A percentile compares a stretch with the other conserved stretches of the same genome.
Conservation (phyloP, 2,888 invertebrate species). For the Nomada fucata region DNA sequence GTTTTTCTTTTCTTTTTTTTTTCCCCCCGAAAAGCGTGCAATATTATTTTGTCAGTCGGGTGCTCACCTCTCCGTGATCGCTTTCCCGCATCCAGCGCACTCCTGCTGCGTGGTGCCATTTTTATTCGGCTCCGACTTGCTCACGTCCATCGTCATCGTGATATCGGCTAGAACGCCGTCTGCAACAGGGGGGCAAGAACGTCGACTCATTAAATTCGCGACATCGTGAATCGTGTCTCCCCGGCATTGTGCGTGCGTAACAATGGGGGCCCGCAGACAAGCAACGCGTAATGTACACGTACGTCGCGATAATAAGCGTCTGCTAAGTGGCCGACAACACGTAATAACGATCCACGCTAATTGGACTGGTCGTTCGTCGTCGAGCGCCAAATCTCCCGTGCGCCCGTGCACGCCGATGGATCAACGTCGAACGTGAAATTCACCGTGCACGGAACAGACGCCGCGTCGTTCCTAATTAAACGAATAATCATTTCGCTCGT, state of each 20-base stretch:
- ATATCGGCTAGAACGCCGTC: constrained; percentile 81
- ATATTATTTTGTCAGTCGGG: neutral
- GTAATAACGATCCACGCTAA: constrained; percentile 75
- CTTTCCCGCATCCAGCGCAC: constrained; percentile 97
- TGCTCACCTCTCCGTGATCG: constrained; percentile 91
- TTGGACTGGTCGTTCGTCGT: constrained; percentile 70
- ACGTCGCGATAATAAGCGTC: constrained; percentile 62
- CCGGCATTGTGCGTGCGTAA: constrained; percentile 36
- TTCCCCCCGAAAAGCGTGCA: neutral
- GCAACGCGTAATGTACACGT: constrained; percentile 48
- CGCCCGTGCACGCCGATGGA: constrained; percentile 8
- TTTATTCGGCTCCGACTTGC: constrained; percentile 89
- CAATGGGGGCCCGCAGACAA: constrained; percentile 37
- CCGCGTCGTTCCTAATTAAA: neutral
- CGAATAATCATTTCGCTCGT: neutral
- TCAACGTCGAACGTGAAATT: neutral
- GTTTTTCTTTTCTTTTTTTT: neutral
- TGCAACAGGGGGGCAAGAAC: constrained; percentile 67
- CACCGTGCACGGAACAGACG: neutral
- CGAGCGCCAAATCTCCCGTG: constrained; percentile 41
- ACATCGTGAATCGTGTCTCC: constrained; percentile 43
- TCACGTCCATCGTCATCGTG: constrained; percentile 95
- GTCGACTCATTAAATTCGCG: constrained; percentile 37
- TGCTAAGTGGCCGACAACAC: constrained; percentile 72
- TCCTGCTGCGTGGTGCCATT: constrained; percentile 88